phyloP scores from a whole-genome alignment of 2,113 vertebrate species.

The Eretmochelys imbricata region DNA sequence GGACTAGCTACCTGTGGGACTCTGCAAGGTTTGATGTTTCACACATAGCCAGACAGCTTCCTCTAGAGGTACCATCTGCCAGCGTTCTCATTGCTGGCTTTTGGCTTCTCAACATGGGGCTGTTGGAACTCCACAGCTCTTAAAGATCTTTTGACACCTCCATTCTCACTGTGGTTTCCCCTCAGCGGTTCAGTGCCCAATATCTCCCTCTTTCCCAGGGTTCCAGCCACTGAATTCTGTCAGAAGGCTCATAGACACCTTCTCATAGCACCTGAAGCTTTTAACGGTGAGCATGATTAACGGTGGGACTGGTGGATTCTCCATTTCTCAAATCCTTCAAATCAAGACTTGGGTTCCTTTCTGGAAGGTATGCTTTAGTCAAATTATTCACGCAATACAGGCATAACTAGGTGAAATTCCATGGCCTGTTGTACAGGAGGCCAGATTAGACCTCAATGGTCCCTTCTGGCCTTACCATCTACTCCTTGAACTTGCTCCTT shows the following conservation, averaged over 20 bases:
- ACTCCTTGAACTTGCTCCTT: neutral
- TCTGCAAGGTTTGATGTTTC: neutral
- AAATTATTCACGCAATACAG: neutral
- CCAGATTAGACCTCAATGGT: neutral
- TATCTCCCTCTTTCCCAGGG: neutral
- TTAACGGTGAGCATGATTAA: neutral
- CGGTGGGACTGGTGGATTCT: neutral
- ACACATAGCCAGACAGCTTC: neutral
- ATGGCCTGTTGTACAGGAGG: neutral
- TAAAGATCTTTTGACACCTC: neutral
- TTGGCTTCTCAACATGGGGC: too few relatives aligned
- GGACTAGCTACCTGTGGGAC: neutral
- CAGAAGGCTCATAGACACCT: neutral
- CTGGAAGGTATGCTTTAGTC: neutral
- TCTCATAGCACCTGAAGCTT: neutral
- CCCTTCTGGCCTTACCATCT: neutral
- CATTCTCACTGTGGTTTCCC: neutral
- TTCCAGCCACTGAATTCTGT: neutral
- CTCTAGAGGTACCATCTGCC: neutral
- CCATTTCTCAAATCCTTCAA: neutral
- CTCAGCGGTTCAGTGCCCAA: neutral
- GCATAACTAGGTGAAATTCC: neutral
- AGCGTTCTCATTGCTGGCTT: neutral
- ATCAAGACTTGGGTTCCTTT: neutral
- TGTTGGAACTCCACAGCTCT: neutral